Evolutionary conservation across 2,113 vertebrate genomes (phyloP), one percentile per base, ranked within the genome.

Genomic region (Osmerus mordax): DNA sequence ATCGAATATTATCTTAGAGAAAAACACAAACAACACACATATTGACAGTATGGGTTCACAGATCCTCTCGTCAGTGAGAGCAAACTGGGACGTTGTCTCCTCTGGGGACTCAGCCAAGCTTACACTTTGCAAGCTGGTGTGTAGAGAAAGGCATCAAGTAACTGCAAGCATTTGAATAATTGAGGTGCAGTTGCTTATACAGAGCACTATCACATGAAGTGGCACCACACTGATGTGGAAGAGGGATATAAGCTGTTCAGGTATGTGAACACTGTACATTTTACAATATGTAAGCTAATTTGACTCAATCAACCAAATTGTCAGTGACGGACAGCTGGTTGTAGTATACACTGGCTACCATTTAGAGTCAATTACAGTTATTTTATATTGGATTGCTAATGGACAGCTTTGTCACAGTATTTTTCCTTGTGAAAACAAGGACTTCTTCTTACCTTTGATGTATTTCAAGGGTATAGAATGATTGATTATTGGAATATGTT

Each of bases 141-240:
- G 73, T 63, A 77, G 78, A 74, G 58, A 7, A 19, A 61, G 77
- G 74, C 71, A 56, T 92, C 86, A 23, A 21, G 74, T 92, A 87
- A 78, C 89, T 68, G 65, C 78, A 64, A 63, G 68, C 63, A 61
- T 72, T 69, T 92, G 65, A 90, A 92, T 92, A 87, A 92, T 92
- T 92, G 79, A 92, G 61, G 67, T 53, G 32, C 51, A 58, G 36
- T 87, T 88, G 84, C 84, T 82, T 89, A 78, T 83, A 83, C 78
- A 81, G 75, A 83, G 76, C 79, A 69, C 66, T 53, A 54, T 77
- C 76, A 52, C 81, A 80, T 83, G 80, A 84, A 62, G 77, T 78
- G 84, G 81, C 74, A 64, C 78, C 75, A 72, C 21, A 58, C 56
- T 70, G 68, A 74, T 52, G 70, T 47, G 61, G 54, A 53, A 55